phyloP scores from a whole-genome alignment of 2,113 vertebrate genomes.

The Oncorhynchus gorbuscha region DNA sequence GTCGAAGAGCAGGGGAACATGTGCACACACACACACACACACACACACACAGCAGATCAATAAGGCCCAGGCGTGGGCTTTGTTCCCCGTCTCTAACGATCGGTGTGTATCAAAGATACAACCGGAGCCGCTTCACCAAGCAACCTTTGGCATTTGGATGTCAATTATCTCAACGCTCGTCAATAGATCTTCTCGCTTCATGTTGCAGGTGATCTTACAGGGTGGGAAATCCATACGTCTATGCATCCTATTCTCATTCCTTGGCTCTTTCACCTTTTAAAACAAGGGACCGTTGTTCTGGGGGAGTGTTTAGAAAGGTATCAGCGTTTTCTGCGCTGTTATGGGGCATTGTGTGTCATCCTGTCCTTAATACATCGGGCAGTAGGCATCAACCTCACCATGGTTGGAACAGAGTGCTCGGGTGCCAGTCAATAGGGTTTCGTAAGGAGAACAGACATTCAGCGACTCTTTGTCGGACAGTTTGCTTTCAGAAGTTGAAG shows the following conservation, averaged over 20 bases:
- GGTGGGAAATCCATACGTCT: neutral
- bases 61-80: conserved; percentile 6
- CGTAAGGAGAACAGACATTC: no score
- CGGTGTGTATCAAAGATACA: neutral
- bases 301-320: no score
- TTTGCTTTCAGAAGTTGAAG: no score
- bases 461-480: no score
- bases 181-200: neutral
- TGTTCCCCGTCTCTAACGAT: conserved; percentile 19
- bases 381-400: no score
- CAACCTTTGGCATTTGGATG: conserved; percentile 23
- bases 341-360: no score
- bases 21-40: neutral
- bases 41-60: conserved; percentile 5
- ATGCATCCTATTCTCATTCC: neutral
- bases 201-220: neutral
- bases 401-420: no score
- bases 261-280: neutral
- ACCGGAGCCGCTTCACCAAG: neutral
- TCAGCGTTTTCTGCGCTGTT: no score
- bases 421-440: no score
- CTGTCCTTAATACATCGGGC: no score
- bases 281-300: neutral
- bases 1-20: neutral
- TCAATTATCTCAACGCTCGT: conserved; percentile 20